These are phyloP conservation scores for Camelus bactrianus DNA, from an alignment of 2,113 vertebrate species.

Conservation along the genomic window DNA sequence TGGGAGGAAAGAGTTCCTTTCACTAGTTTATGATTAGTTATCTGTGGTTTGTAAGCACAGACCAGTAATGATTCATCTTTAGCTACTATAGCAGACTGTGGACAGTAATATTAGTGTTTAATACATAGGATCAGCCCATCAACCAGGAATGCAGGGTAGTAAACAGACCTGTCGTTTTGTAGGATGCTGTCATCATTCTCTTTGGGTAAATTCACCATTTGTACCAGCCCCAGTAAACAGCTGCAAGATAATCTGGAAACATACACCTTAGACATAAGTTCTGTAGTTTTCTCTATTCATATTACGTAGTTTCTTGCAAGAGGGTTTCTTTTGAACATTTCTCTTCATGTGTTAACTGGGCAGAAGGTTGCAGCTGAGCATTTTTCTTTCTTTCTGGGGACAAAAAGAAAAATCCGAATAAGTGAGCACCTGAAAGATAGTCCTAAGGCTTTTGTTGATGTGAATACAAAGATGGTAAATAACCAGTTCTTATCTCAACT, in stretches of 20 bases:
- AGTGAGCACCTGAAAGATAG: neutral
- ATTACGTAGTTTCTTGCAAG: neutral
- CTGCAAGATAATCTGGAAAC: neutral
- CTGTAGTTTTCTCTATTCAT: neutral
- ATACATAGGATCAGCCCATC: neutral
- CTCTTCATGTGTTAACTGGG: neutral
- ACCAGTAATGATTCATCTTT: conserved; percentile 15
- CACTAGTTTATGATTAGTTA: neutral
- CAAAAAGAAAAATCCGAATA: neutral
- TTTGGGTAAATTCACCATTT: conserved; percentile 23
- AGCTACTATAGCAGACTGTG: neutral
- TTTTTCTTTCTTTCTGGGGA: conserved; percentile 21
- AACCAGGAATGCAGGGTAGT: neutral
- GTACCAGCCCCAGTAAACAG: neutral
- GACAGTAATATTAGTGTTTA: neutral
- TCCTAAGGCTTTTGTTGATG: neutral
- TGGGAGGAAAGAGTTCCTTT: conserved; percentile 8
- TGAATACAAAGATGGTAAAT: neutral
- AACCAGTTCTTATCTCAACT: neutral
- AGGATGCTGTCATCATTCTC: neutral
- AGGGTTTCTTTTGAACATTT: neutral
- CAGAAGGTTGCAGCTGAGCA: neutral
- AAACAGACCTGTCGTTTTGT: neutral
- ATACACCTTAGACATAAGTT: neutral
- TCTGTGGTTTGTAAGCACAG: conserved; percentile 1